Evolutionary conservation across 1,140 invertebrate genomes (phyloP), one percentile per base, ranked within the genome.

Genomic region (Pomacea maculata): DNA sequence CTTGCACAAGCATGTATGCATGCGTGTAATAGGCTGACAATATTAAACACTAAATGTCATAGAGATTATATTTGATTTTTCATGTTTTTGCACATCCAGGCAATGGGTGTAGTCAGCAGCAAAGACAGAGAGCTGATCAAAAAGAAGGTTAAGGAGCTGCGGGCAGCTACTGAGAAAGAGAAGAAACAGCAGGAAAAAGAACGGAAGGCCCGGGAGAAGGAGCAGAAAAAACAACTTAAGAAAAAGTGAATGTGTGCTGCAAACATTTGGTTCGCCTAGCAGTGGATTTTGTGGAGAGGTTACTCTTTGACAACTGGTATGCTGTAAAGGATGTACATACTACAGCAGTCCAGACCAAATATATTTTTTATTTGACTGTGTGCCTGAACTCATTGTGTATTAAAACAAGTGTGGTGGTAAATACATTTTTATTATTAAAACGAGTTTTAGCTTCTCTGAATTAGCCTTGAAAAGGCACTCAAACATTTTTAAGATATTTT

Each of bases 61-160:
- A 19, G n/a, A 70, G 11, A 25, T 9, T 11, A 9, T 11, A 70
- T 70, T 12, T 70, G 34, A 15, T 21, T 75, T 21, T 12, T 61
- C 9, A 65, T 77, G 12, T 77, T 34, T 77, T 17, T 79, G 85
- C 82, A 76, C 17, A 83, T 83, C 15, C 82, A 90, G 89, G 79
- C 86, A 7, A 73, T 89, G 45, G 89, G 89, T 14, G 80, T 90
- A 17, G 78, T 78, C 12, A 85, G 79, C 79, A 83, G 85, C 79
- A 89, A 88, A 80, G 89, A 90, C 79, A 83, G 89, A 65, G 87
- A 88, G 25, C 73, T 87, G 19, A 71, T 90, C 11, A 90, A 90
- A 75, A 90, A 89, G 85, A 90, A 88, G 80, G 86, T 89, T 15
- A 90, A 90, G 82, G 88, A 90, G 71, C 80, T 89, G 52, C 88